A percentile compares a stretch with the other conserved stretches of the same genome.
Evolutionary conservation across 2,888 invertebrate genomes (phyloP).

Genomic region (Homarus gammarus): DNA sequence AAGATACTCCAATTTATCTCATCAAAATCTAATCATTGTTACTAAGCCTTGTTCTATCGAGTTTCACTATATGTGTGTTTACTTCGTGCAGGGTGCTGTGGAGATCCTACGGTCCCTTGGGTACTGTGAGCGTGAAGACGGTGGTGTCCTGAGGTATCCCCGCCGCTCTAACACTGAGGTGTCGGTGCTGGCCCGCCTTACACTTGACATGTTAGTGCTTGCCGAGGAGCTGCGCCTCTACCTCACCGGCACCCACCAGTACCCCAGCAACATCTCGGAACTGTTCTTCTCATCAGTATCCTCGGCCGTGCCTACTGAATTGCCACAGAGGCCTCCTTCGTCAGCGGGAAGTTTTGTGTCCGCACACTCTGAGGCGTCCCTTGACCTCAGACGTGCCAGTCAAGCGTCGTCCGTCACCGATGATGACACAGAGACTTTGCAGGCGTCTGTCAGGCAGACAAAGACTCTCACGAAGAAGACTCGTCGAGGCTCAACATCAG

Average conservation of each 20-base stretch:
- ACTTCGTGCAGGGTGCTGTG: constrained; percentile 58
- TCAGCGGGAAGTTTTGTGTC: constrained; percentile 57
- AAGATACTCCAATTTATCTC: too few species aligned
- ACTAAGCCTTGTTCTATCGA: too few species aligned
- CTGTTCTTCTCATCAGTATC: constrained; percentile 52
- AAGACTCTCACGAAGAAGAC: constrained; percentile 6
- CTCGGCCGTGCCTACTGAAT: neutral
- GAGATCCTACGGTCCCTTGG: constrained; percentile 67
- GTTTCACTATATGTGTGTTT: too few species aligned
- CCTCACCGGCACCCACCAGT: constrained; percentile 69
- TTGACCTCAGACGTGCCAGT: constrained; percentile 24
- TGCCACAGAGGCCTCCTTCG: constrained; percentile 47
- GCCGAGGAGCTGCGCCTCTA: constrained; percentile 71
- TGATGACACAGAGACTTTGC: constrained; percentile 57
- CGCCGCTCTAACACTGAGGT: constrained; percentile 44
- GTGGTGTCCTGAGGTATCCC: constrained; percentile 50
- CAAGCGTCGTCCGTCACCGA: constrained; percentile 46
- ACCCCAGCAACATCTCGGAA: constrained; percentile 68
- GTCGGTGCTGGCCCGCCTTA: constrained; percentile 67
- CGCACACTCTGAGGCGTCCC: constrained; percentile 32
- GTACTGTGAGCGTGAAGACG: constrained; percentile 55
- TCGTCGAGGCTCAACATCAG: constrained; percentile 51
- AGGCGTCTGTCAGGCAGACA: constrained; percentile 32
- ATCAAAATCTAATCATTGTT: too few species aligned
- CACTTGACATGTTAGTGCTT: constrained; percentile 71